These are phyloP conservation scores for Bucco capensis DNA, from an alignment of 2,113 vertebrate genomes.

Conservation along the genomic window DNA sequence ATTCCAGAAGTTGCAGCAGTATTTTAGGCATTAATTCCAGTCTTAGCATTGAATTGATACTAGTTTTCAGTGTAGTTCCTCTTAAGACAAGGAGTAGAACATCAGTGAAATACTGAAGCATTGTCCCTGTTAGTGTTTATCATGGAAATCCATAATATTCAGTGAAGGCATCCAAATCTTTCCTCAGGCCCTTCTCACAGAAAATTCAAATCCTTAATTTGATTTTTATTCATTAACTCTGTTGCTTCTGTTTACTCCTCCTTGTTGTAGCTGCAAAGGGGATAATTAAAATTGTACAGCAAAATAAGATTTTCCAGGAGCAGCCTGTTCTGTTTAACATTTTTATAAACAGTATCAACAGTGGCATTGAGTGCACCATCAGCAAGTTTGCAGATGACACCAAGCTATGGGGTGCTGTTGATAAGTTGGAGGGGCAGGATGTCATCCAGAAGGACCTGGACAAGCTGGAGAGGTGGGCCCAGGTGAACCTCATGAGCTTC, in stretches of 20 bases:
- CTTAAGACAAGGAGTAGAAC: not conserved
- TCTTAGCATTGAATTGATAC: not conserved
- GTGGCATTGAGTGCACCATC: too few relatives aligned
- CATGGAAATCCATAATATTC: not conserved
- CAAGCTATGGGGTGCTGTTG: too few relatives aligned
- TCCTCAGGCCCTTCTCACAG: not conserved
- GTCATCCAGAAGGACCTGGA: too few relatives aligned
- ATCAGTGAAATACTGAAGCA: not conserved
- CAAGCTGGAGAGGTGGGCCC: too few relatives aligned
- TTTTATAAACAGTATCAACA: too few relatives aligned
- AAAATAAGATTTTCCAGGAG: constrained; percentile 3
- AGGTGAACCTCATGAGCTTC: too few relatives aligned
- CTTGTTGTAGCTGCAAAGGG: not conserved
- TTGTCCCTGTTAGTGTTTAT: not conserved
- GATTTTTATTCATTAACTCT: constrained; percentile 12
- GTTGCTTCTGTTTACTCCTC: not conserved
- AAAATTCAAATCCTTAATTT: not conserved
- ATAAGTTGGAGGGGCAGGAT: too few relatives aligned
- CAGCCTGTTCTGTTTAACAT: too few relatives aligned
- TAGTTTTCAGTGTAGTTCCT: not conserved
- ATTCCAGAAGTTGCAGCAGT: not conserved
- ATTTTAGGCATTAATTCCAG: not conserved
- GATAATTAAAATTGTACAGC: constrained; percentile 15
- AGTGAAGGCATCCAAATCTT: not conserved
- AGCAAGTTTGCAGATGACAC: too few relatives aligned